Evolutionary conservation across 2,888 invertebrate genomes (phyloP).

Genomic region (Apoderus coryli): DNA sequence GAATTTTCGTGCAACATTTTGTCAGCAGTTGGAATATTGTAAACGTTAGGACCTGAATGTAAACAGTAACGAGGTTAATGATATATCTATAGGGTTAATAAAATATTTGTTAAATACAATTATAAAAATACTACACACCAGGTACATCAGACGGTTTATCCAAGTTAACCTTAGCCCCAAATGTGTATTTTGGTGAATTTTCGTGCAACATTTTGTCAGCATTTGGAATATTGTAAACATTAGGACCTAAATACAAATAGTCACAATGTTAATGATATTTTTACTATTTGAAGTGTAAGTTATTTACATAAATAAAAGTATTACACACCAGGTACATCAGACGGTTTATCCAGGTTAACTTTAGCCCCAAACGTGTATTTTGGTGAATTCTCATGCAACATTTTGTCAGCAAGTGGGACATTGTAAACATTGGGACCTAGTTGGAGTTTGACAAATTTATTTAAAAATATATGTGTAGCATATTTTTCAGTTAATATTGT

Average conservation of each 20-base stretch:
- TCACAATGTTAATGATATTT: neutral
- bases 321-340: slow-evolving; percentile 44
- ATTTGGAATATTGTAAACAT: slow-evolving; percentile 37
- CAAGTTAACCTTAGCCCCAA: slow-evolving; percentile 46
- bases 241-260: slow-evolving; percentile 30
- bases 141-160: slow-evolving; percentile 46
- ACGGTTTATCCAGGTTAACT: slow-evolving; percentile 41
- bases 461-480: too few species aligned
- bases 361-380: slow-evolving; percentile 58
- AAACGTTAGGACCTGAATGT: neutral
- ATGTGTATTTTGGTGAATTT: slow-evolving; percentile 47
- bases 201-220: slow-evolving; percentile 36
- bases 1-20: slow-evolving; percentile 26
- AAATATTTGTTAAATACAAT: too few species aligned
- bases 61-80: too few species aligned
- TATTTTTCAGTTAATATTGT: too few species aligned
- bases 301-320: neutral
- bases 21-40: neutral
- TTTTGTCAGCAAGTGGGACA: slow-evolving; percentile 43
- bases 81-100: too few species aligned
- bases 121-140: slow-evolving; percentile 27
- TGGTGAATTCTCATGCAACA: slow-evolving; percentile 34
- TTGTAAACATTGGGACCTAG: slow-evolving; percentile 41
- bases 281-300: neutral
- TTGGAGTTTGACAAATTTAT: too few species aligned